Percentiles rank a stretch among this genome's conserved stretches.
phyloP scores from a whole-genome alignment of 2,888 invertebrate species.

The Xylota segnis region DNA sequence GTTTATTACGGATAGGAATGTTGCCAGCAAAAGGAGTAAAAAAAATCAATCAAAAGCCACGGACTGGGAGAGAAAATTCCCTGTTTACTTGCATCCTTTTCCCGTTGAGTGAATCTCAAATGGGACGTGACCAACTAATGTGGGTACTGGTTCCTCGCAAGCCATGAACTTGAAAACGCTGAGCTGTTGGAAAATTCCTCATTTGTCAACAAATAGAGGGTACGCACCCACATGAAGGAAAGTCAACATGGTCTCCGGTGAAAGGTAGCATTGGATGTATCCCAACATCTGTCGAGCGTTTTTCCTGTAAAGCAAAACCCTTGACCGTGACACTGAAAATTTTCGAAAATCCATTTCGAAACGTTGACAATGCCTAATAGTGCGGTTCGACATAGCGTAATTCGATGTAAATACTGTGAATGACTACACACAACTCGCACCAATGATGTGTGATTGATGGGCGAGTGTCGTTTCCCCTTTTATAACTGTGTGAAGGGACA shows the following conservation, averaged over 20 bases:
- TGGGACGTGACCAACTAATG: conserved; percentile 64
- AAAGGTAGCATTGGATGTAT: conserved; percentile 1
- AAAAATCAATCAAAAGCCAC: conserved; percentile 54
- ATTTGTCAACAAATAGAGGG: conserved; percentile 50
- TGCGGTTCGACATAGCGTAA: conserved; percentile 31
- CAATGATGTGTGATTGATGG: conserved; percentile 23
- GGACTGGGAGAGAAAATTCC: conserved; percentile 1
- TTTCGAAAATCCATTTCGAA: conserved; percentile 21
- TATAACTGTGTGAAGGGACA: conserved; percentile 47
- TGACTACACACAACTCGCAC: not conserved
- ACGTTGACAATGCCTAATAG: conserved; percentile 30
- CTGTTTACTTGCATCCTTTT: conserved; percentile 29
- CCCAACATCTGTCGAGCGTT: conserved; percentile 44
- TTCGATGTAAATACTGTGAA: conserved; percentile 1
- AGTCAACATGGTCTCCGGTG: not conserved
- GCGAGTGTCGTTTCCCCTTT: conserved; percentile 20
- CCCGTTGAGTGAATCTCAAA: conserved; percentile 47
- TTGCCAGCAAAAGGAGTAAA: conserved; percentile 38
- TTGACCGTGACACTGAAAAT: conserved; percentile 65
- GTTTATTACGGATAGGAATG: conserved; percentile 29
- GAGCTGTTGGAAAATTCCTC: conserved; percentile 30
- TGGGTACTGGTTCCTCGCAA: conserved; percentile 28
- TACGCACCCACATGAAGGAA: conserved; percentile 34
- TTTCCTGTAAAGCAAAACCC: conserved; percentile 16
- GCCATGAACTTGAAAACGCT: conserved; percentile 52